Conservation (phyloP, 2,113 vertebrate genomes). For the Mormyrus lacerda region DNA sequence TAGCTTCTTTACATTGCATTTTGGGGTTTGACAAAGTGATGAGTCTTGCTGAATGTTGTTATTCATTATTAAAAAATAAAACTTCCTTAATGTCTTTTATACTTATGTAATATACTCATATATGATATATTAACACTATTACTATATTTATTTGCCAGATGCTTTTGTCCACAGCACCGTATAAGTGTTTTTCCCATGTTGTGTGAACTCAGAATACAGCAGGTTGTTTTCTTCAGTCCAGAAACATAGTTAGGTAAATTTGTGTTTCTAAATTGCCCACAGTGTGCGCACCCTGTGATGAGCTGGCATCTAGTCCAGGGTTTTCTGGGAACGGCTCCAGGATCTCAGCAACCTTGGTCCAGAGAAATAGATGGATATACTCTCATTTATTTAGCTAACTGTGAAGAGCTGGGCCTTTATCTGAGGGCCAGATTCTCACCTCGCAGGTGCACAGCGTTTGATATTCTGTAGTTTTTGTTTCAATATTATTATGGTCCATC, state of each 20-base stretch:
- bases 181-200: background rate
- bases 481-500: too few species aligned
- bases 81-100: background rate
- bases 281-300: background rate
- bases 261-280: background rate
- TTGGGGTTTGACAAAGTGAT: background rate
- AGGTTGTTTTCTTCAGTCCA: background rate
- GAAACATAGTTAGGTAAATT: background rate
- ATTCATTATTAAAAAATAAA: background rate
- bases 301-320: background rate
- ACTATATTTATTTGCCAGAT: background rate
- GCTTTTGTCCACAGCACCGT: background rate
- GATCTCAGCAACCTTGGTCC: background rate
- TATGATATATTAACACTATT: background rate
- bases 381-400: background rate
- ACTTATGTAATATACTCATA: background rate
- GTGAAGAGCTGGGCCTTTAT: background rate
- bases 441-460: background rate
- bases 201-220: background rate
- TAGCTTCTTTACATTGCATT: background rate
- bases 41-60: background rate
- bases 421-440: background rate
- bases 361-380: background rate
- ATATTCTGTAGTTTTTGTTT: background rate
- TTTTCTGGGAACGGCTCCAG: background rate